Percentiles rank a stretch among this genome's conserved stretches.
Evolutionary conservation across 2,888 invertebrate genomes (phyloP).

Genomic region (Busseola fusca): DNA sequence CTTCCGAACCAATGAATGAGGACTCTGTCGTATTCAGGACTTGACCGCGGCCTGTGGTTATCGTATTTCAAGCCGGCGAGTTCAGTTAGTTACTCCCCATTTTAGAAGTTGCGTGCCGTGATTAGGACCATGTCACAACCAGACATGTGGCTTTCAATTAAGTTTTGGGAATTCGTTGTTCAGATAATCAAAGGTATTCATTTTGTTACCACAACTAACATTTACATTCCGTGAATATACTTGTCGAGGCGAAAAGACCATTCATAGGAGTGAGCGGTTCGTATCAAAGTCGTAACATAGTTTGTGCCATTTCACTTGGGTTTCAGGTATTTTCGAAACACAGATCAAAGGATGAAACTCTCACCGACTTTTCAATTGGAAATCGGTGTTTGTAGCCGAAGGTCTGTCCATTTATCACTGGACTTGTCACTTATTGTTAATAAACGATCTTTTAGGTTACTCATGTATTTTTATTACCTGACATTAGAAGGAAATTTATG

Average conservation of each 20-base stretch:
- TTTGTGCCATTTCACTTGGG: constrained; percentile 12
- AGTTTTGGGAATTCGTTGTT: constrained; percentile 1
- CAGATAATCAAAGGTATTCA: neutral
- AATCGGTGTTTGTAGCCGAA: constrained; percentile 23
- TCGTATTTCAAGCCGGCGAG: constrained; percentile 50
- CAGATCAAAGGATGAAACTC: constrained; percentile 32
- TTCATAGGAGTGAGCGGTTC: constrained; percentile 10
- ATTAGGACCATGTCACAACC: neutral
- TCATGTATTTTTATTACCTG: constrained; percentile 16
- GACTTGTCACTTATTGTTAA: constrained; percentile 12
- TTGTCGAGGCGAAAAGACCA: neutral
- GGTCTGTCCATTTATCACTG: constrained; percentile 31
- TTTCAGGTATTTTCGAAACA: constrained; percentile 4
- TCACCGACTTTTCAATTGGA: constrained; percentile 24
- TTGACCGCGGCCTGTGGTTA: constrained; percentile 58
- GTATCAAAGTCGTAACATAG: constrained; percentile 13
- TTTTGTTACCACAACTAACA: neutral
- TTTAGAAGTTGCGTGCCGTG: constrained; percentile 28
- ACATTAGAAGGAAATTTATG: neutral
- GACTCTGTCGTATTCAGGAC: constrained; percentile 39
- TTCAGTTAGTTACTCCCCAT: constrained; percentile 38
- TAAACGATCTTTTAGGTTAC: neutral
- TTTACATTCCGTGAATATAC: neutral
- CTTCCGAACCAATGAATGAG: constrained; percentile 51
- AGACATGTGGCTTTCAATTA: constrained; percentile 26